Conservation (phyloP, 1,140 invertebrate genomes). For the Campoletis sonorensis region DNA sequence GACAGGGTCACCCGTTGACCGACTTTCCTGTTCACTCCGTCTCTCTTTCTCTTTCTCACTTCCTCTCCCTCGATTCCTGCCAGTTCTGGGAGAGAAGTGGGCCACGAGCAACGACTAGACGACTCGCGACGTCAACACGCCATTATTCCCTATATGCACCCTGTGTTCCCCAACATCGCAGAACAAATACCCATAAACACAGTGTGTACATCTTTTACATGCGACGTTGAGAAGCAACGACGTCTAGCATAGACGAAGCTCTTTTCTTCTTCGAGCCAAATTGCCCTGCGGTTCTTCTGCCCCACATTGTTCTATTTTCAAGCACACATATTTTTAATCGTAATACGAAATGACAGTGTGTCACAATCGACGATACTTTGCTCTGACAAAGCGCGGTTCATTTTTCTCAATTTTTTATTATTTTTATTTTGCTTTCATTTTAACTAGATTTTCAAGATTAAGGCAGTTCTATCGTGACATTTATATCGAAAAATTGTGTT, state of each 20-base stretch:
- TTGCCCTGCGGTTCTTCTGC: conserved; percentile 14
- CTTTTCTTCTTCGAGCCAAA: neutral
- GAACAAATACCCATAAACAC: neutral
- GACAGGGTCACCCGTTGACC: conserved; percentile 70
- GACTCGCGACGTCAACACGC: conserved; percentile 22
- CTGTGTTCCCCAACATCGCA: neutral
- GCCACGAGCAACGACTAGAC: conserved; percentile 7
- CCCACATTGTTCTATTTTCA: conserved; percentile 7
- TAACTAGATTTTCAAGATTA: no score
- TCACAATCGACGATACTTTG: no score
- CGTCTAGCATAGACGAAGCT: neutral
- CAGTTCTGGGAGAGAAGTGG: conserved; percentile 17
- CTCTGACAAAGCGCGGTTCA: no score
- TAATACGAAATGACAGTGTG: neutral
- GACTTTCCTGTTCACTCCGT: conserved; percentile 58
- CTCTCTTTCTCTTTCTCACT: conserved; percentile 29
- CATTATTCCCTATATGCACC: conserved; percentile 16
- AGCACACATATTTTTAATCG: neutral
- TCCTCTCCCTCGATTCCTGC: neutral
- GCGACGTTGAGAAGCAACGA: neutral
- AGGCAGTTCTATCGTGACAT: no score
- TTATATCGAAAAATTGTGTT: no score
- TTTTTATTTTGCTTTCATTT: neutral
- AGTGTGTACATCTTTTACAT: neutral
- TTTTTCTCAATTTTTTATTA: neutral